Evolutionary conservation across 1,140 invertebrate species (phyloP), one percentile per base, ranked within the genome.

Genomic region (Eubasilissa regina): DNA sequence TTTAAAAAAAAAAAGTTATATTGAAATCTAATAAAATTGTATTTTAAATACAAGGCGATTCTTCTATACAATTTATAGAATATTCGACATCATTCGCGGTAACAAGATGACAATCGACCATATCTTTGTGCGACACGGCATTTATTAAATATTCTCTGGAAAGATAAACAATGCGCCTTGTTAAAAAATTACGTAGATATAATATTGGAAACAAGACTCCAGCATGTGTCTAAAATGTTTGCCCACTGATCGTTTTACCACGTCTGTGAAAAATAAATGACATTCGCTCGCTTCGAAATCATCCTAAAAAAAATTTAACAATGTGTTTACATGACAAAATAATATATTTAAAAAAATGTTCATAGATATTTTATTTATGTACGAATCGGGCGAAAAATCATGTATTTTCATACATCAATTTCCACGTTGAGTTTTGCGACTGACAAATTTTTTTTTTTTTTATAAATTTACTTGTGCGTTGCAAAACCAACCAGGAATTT

Each of bases 201-300:
- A 58, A 10, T 21, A 9, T 58, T 58, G 55, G 60, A 35, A 64
- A 35, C n/a, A 43, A 64, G 35, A 64, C 60, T 21, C 44, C 64
- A 68, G 64, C 45, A 68, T 68, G 64, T 68, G 64, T 68, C 64
- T 45, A 68, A 68, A 68, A 68, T 68, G 64, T 68, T 68, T 68
- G 64, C 64, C 64, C 44, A 45, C 60, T 25, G 60, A 64, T 68
- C n/a, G 44, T 68, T 68, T 68, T 68, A 68, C n/a, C 44, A 45
- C 35, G 60, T 47, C 64, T 68, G 44, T 68, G 44, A 47, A 68
- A 68, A 68, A 68, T n/a, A 47, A 45, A 68, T 68, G 64, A 68
- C 15, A 15, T 47, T 68, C 64, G 44, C n/a, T 64, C n/a, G 3
- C 55, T 19, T 19, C 55, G 17, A 58, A 58, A 19, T 35, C 25